These are phyloP conservation scores for Alloplasta piceator DNA, from an alignment of 2,888 invertebrate genomes.

Conservation along the genomic window DNA sequence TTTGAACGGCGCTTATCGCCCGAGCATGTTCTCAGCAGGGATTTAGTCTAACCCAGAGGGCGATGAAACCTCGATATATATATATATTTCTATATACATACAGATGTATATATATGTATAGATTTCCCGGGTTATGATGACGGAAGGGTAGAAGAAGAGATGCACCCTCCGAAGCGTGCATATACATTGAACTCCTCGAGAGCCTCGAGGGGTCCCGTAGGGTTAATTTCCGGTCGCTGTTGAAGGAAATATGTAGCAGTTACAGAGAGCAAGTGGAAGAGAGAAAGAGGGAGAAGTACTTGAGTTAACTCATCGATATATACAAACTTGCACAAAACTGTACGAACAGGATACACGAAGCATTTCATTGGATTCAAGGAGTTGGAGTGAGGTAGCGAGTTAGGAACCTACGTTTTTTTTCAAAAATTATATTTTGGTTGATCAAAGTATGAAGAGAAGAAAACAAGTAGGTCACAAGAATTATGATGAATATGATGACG, in stretches of 20 bases:
- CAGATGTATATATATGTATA: too few relatives aligned
- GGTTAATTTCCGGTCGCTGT: conserved; percentile 67
- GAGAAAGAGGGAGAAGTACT: conserved; percentile 26
- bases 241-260: conserved; percentile 45
- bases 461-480: too few relatives aligned
- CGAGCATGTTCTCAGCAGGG: conserved; percentile 50
- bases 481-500: too few relatives aligned
- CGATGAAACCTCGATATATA: not conserved
- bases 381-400: conserved; percentile 20
- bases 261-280: not conserved
- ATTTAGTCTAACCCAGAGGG: conserved; percentile 41
- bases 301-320: conserved; percentile 30
- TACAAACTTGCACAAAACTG: conserved; percentile 18
- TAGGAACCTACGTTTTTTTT: conserved; percentile 17
- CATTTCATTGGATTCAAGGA: conserved; percentile 30
- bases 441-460: too few relatives aligned
- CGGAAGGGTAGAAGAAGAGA: conserved; percentile 12
- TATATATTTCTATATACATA: too few relatives aligned
- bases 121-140: conserved; percentile 34
- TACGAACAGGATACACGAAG: conserved; percentile 22
- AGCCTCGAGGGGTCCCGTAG: conserved; percentile 59
- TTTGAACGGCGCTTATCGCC: conserved; percentile 61
- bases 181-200: conserved; percentile 54
- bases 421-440: too few relatives aligned
- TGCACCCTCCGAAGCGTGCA: conserved; percentile 49